A percentile compares a stretch with the other conserved stretches of the same genome.
Evolutionary conservation across 2,797 vertebrate genomes (phyloP).

Genomic region (Platyrinchus mystaceus): DNA sequence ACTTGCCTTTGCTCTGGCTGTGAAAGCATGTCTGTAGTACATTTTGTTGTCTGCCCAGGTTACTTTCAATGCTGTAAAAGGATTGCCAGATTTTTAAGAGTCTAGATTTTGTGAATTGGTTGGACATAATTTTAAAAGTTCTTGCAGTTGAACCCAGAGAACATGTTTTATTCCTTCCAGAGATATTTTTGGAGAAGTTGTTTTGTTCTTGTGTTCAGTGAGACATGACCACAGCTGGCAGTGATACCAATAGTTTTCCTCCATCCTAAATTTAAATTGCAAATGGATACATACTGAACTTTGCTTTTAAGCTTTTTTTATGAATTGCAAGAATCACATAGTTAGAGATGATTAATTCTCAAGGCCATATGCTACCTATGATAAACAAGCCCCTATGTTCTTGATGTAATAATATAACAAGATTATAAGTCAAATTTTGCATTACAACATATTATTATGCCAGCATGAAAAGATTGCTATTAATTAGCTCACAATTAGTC

Average conservation of each 20-base stretch:
- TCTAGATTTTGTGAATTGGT: background rate
- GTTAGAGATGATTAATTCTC: background rate
- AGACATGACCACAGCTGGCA: background rate
- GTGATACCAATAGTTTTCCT: background rate
- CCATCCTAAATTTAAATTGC: background rate
- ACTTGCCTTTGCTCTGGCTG: background rate
- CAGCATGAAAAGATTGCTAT: constrained; percentile 28
- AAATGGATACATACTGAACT: background rate
- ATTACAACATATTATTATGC: constrained; percentile 5
- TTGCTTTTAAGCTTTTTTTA: background rate
- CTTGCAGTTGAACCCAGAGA: background rate
- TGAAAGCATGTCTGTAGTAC: fast-evolving
- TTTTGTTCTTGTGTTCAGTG: background rate
- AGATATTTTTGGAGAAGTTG: background rate
- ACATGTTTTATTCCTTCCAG: background rate
- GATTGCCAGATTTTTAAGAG: background rate
- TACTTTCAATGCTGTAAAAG: background rate
- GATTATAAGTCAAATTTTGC: constrained; percentile 1
- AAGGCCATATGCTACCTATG: background rate
- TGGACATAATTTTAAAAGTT: background rate
- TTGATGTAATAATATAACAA: background rate
- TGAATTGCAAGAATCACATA: background rate
- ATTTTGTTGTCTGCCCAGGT: background rate
- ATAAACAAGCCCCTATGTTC: background rate
- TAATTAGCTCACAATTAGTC: constrained; percentile 45